Conservation (phyloP, 2,113 vertebrate genomes). For the Meriones unguiculatus region DNA sequence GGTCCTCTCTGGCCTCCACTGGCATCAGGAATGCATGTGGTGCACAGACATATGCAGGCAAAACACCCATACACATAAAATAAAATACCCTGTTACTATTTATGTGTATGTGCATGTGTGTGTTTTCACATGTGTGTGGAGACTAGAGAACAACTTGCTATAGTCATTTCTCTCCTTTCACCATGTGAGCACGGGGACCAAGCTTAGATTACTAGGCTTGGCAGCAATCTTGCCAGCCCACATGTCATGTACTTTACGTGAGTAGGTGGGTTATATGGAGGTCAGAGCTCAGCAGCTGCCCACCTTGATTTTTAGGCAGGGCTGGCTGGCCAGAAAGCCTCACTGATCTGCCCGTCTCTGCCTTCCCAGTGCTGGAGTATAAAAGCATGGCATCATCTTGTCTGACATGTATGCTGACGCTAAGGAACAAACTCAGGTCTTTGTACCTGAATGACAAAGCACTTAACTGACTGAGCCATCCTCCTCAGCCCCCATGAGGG, state of each 20-base stretch:
- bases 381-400: background rate
- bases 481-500: background rate
- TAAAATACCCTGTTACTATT: background rate
- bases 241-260: background rate
- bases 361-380: background rate
- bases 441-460: background rate
- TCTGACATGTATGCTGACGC: background rate
- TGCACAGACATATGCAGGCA: background rate
- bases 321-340: background rate
- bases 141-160: background rate
- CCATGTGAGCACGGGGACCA: background rate
- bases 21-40: background rate
- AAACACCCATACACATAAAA: background rate
- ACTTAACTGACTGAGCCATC: background rate
- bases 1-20: background rate
- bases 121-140: background rate
- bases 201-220: background rate
- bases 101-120: background rate
- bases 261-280: too few relatives aligned
- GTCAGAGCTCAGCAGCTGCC: background rate
- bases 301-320: background rate
- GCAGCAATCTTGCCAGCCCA: background rate
- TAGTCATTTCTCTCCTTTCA: background rate
- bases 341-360: background rate
- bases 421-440: background rate